phyloP scores from a whole-genome alignment of 2,888 invertebrate genomes.

The Gymnoscelis rufifasciata region DNA sequence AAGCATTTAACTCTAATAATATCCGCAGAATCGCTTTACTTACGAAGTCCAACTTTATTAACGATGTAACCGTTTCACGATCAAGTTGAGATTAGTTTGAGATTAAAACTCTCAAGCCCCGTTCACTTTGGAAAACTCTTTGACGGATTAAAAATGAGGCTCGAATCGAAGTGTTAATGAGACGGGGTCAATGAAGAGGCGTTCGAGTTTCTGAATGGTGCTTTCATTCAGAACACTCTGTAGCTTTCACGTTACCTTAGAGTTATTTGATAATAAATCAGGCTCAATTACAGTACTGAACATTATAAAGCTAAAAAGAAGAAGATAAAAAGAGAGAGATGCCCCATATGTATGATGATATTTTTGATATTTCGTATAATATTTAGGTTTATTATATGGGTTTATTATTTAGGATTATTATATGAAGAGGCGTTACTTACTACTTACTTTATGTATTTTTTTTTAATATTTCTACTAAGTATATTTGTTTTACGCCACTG shows the following conservation, averaged over 20 bases:
- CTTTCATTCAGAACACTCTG: neutral
- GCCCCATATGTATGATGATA: no score
- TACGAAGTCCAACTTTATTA: neutral
- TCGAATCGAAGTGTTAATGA: neutral
- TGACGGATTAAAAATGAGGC: neutral
- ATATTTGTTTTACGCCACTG: no score
- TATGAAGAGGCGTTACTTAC: no score
- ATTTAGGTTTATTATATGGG: no score
- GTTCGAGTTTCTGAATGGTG: neutral
- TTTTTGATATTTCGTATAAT: no score
- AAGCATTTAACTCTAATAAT: no score
- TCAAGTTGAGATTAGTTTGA: constrained; percentile 1
- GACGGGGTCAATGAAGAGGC: neutral
- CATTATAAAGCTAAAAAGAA: no score
- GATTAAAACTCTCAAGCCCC: neutral
- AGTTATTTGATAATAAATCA: neutral
- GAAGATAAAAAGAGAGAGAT: no score
- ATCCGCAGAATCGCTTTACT: neutral
- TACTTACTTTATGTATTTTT: no score
- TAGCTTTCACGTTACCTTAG: neutral
- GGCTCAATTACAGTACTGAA: no score
- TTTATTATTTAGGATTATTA: no score
- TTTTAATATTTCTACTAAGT: no score
- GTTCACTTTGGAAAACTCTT: neutral
- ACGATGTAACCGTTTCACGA: neutral